Evolutionary conservation across 2,797 vertebrate species (phyloP).

Genomic region (Molossus molossus): DNA sequence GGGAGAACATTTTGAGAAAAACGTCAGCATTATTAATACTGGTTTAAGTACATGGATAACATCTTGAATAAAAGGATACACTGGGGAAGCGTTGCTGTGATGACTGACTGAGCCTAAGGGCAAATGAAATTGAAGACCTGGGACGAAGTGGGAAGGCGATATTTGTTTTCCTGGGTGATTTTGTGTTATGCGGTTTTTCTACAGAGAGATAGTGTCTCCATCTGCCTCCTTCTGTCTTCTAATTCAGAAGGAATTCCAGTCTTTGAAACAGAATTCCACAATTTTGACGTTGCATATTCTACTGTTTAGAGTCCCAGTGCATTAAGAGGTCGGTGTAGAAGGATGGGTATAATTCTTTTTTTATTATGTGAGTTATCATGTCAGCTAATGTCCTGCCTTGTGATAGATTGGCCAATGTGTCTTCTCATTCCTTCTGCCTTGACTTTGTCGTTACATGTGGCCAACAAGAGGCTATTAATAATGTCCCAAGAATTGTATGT

Average conservation of each 20-base stretch:
- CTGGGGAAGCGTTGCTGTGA: background rate
- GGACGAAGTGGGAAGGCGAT: background rate
- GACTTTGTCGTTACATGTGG: background rate
- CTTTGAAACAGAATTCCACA: background rate
- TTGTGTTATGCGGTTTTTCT: background rate
- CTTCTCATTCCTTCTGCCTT: background rate
- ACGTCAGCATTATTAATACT: background rate
- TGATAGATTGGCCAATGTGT: background rate
- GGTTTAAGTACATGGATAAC: background rate
- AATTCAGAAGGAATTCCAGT: background rate
- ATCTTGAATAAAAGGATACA: background rate
- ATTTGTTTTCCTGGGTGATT: background rate
- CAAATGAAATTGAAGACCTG: background rate
- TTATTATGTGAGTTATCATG: background rate
- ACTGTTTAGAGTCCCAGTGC: background rate
- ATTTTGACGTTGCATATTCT: background rate
- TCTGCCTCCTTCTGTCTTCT: background rate
- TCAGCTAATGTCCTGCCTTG: background rate
- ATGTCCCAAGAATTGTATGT: background rate
- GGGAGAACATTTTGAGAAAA: background rate
- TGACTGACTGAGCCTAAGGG: background rate
- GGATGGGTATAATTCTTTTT: background rate
- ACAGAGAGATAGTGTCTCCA: background rate
- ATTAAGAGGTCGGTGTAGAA: background rate
- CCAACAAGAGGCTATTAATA: background rate